phyloP scores from a whole-genome alignment of 2,113 vertebrate genomes.

The Alligator sinensis region DNA sequence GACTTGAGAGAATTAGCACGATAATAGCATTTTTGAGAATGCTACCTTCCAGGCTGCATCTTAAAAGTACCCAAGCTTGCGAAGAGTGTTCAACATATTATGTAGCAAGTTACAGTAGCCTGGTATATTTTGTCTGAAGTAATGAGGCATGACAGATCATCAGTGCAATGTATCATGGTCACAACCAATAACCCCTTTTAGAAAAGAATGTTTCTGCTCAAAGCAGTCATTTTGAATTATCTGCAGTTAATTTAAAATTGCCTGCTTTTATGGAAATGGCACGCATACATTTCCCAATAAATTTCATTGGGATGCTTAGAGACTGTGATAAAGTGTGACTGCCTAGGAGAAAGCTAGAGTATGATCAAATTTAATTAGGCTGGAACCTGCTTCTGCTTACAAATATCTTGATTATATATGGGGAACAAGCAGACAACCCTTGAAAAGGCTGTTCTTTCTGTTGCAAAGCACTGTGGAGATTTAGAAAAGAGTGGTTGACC shows the following conservation, averaged over 20 bases:
- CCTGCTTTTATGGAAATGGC: slow-evolving; percentile 20
- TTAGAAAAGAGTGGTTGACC: background rate
- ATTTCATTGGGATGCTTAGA: background rate
- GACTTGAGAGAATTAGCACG: slow-evolving; percentile 34
- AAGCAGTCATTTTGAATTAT: slow-evolving; percentile 36
- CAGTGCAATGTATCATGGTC: slow-evolving; percentile 38
- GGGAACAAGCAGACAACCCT: background rate
- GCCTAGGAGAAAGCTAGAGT: background rate
- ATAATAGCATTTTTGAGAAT: slow-evolving; percentile 14
- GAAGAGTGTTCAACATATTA: background rate
- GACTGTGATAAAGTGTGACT: background rate
- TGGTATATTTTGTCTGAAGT: slow-evolving; percentile 2
- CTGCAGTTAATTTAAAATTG: slow-evolving; percentile 44
- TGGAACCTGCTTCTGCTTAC: slow-evolving; percentile 40
- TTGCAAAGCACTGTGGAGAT: background rate
- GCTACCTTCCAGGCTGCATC: slow-evolving; percentile 41
- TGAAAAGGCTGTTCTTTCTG: slow-evolving; percentile 35
- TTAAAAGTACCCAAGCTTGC: background rate
- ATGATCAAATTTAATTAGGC: slow-evolving; percentile 34
- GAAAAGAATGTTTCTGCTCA: slow-evolving; percentile 39
- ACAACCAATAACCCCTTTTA: slow-evolving; percentile 32
- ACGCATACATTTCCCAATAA: background rate
- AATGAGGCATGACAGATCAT: slow-evolving; percentile 50
- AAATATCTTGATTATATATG: background rate
- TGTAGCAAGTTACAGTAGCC: background rate